Conservation (phyloP, 1,140 invertebrate species). For the Ephestia elutella region DNA sequence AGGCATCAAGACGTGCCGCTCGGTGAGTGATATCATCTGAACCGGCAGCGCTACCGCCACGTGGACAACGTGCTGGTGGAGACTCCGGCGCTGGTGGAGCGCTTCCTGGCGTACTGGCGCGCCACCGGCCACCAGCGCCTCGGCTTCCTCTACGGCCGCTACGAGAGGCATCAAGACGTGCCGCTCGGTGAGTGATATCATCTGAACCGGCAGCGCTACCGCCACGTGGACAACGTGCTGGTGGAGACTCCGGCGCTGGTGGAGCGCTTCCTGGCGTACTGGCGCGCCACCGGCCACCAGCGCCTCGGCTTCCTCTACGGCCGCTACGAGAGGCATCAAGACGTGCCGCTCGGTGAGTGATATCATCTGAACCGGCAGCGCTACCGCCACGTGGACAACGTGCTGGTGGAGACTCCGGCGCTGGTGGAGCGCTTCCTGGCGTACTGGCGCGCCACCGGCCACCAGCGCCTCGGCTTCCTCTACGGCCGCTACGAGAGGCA, state of each 20-base stretch:
- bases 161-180: conserved; percentile 94
- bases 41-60: conserved; percentile 95
- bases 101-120: conserved; percentile 98
- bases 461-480: conserved; percentile 95
- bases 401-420: conserved; percentile 96
- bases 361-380: conserved; percentile 93
- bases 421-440: conserved; percentile 97
- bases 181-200: conserved; percentile 89
- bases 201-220: conserved; percentile 94
- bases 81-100: conserved; percentile 94
- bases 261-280: conserved; percentile 97
- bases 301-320: conserved; percentile 96
- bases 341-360: conserved; percentile 92
- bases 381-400: conserved; percentile 98
- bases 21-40: conserved; percentile 86
- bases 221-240: conserved; percentile 98
- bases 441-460: conserved; percentile 96
- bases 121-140: conserved; percentile 94
- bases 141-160: conserved; percentile 94
- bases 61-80: conserved; percentile 99
- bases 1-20: conserved; percentile 94
- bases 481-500: conserved; percentile 96
- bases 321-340: conserved; percentile 91
- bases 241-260: conserved; percentile 97
- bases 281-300: conserved; percentile 95